Evolutionary conservation across 2,113 vertebrate species (phyloP).

Genomic region (Spilogale gracilis): DNA sequence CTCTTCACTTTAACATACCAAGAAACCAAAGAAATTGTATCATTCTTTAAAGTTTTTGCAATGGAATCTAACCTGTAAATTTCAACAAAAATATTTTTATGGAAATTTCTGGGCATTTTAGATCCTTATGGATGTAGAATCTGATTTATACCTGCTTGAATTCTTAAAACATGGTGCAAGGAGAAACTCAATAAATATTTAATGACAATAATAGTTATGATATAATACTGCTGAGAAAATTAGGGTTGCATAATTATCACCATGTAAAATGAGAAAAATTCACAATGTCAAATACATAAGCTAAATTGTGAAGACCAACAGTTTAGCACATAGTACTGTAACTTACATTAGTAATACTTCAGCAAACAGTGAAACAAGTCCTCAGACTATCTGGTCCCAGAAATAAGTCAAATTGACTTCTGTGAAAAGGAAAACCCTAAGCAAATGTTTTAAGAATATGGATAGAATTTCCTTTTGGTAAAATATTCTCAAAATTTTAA

Average conservation of each 20-base stretch:
- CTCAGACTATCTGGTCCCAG: neutral
- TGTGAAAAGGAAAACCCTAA: neutral
- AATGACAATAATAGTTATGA: neutral
- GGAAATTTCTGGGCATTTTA: neutral
- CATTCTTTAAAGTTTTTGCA: neutral
- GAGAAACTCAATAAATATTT: constrained; percentile 32
- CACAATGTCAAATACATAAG: neutral
- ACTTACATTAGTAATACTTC: neutral
- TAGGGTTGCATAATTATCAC: neutral
- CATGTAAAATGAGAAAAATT: neutral
- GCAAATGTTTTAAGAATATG: neutral
- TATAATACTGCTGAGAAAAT: neutral
- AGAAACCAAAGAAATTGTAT: neutral
- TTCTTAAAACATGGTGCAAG: neutral
- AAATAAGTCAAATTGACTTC: neutral
- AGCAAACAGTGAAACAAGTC: neutral
- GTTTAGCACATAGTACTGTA: neutral
- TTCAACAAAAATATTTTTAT: constrained; percentile 27
- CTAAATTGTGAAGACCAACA: neutral
- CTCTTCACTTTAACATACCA: neutral
- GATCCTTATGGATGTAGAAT: neutral
- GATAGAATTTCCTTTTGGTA: neutral
- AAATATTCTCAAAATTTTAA: constrained; percentile 3
- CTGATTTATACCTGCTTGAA: neutral
- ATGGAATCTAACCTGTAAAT: neutral